Percentiles rank a stretch among this genome's conserved stretches.
Conservation (phyloP, 2,888 invertebrate species). For the Apamea monoglypha region DNA sequence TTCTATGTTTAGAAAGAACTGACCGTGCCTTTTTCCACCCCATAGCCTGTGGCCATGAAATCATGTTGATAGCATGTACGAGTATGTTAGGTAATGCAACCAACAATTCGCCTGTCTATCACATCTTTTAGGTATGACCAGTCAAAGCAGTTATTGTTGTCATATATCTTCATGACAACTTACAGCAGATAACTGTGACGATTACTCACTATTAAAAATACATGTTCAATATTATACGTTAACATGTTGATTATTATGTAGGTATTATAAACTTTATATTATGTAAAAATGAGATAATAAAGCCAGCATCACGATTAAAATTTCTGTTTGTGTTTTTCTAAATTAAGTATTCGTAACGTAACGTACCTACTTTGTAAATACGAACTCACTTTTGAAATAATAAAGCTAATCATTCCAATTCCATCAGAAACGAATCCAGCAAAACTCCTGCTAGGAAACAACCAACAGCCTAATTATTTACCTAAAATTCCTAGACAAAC, state of each 20-base stretch:
- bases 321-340: not conserved
- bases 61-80: not conserved
- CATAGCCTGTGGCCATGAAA: not conserved
- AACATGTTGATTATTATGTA: not conserved
- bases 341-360: not conserved
- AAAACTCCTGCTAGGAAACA: conserved; percentile 2
- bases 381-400: not conserved
- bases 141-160: not conserved
- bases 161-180: not conserved
- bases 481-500: not conserved
- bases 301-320: not conserved
- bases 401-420: not conserved
- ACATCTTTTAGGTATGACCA: not conserved
- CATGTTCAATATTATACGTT: not conserved
- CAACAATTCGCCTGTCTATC: not conserved
- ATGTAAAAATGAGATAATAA: not conserved
- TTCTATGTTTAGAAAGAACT: not conserved
- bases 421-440: not conserved
- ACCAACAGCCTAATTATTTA: conserved; percentile 11
- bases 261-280: not conserved
- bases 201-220: too few species aligned
- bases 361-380: not conserved
- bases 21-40: not conserved
- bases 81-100: not conserved
- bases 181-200: not conserved